These are phyloP conservation scores for Pollachius pollachius DNA, from an alignment of 2,113 vertebrate genomes.

Conservation along the genomic window DNA sequence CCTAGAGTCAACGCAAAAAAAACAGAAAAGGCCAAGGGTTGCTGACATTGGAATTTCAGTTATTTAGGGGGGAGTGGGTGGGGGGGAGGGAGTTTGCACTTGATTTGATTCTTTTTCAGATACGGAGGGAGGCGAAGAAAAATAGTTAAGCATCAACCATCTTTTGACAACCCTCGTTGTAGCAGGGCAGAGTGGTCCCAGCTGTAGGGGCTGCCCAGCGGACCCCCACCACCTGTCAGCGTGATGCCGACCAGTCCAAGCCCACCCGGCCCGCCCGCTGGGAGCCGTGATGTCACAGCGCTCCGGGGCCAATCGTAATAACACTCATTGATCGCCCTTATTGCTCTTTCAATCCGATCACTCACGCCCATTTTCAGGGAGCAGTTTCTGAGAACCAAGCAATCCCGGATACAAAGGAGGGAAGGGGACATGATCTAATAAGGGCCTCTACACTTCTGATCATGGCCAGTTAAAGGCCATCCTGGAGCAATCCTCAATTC, in stretches of 20 bases:
- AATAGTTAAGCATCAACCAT: too few species aligned
- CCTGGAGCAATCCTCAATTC: too few species aligned
- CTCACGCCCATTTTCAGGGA: conserved; percentile 36
- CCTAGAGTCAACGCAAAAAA: conserved; percentile 48
- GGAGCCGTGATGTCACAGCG: too few species aligned
- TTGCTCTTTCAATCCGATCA: conserved; percentile 41
- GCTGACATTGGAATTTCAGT: conserved; percentile 67
- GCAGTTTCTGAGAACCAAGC: conserved; percentile 26
- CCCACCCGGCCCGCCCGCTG: conserved; percentile 17
- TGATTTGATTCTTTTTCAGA: conserved; percentile 43
- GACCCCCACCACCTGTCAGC: too few species aligned
- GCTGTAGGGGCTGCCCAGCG: neutral
- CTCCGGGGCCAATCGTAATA: neutral
- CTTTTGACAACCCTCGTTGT: too few species aligned
- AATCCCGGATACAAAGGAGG: conserved; percentile 19
- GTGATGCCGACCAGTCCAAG: conserved; percentile 12
- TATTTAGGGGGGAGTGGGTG: conserved; percentile 39
- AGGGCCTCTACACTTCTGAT: too few species aligned
- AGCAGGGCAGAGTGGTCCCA: neutral
- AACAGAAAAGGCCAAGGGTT: conserved; percentile 29
- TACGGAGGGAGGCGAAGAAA: conserved; percentile 11
- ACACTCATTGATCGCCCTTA: conserved; percentile 38
- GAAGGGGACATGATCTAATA: neutral
- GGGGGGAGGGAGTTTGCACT: conserved; percentile 32
- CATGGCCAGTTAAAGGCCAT: too few species aligned